Evolutionary conservation across 2,113 vertebrate species (phyloP).

Genomic region (Columba livia): DNA sequence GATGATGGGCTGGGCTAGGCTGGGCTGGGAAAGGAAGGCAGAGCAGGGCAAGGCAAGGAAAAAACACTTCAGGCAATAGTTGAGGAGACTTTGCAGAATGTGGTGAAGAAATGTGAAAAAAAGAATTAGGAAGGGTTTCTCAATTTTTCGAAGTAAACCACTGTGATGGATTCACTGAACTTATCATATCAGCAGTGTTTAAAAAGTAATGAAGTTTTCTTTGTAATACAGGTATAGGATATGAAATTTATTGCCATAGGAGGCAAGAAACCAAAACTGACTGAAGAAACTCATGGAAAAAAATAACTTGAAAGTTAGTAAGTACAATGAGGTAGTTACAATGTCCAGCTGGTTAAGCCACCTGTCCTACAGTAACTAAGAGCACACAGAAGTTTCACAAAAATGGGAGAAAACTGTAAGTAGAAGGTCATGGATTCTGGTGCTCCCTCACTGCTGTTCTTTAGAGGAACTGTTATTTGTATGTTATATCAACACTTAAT

Average conservation of each 20-base stretch:
- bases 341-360: neutral
- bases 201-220: neutral
- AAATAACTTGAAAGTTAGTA: neutral
- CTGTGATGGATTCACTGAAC: neutral
- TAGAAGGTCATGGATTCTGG: neutral
- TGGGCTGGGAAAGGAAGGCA: neutral
- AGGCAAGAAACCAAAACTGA: neutral
- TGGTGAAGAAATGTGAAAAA: neutral
- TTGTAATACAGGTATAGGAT: neutral
- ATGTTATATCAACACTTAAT: neutral
- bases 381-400: neutral
- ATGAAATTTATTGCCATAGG: neutral
- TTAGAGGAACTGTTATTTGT: neutral
- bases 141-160: neutral
- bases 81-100: neutral
- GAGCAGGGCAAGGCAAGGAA: neutral
- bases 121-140: neutral
- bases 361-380: neutral
- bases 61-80: neutral
- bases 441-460: neutral
- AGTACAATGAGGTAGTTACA: neutral
- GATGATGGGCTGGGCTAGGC: neutral
- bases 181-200: neutral
- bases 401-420: neutral
- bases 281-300: neutral